Evolutionary conservation across 2,888 invertebrate genomes (phyloP).

Genomic region (Metopia argyrocephala): DNA sequence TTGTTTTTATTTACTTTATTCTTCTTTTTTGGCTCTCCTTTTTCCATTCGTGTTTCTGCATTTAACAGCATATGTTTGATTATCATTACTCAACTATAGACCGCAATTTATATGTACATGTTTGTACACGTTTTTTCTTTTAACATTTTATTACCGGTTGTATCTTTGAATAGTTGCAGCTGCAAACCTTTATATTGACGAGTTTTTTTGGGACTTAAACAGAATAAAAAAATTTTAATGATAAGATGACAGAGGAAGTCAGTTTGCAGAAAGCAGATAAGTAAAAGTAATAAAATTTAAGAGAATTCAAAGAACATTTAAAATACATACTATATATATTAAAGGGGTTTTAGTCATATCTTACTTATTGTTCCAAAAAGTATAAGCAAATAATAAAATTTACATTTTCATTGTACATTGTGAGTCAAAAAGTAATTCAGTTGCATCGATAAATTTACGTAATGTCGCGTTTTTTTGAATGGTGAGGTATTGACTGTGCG

Average conservation of each 20-base stretch:
- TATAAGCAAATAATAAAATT: too few relatives aligned
- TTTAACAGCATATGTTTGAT: constrained; percentile 54
- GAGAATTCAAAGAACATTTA: too few relatives aligned
- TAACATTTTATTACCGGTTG: not conserved
- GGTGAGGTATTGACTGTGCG: too few relatives aligned
- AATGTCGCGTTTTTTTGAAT: too few relatives aligned
- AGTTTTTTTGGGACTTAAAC: constrained; percentile 2
- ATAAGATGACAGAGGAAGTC: not conserved
- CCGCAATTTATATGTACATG: not conserved
- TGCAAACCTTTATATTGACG: constrained; percentile 23
- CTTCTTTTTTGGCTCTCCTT: not conserved
- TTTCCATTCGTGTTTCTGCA: constrained; percentile 6
- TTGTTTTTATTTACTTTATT: not conserved
- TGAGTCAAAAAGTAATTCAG: too few relatives aligned
- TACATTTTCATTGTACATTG: too few relatives aligned
- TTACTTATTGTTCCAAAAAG: too few relatives aligned
- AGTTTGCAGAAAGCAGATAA: too few relatives aligned
- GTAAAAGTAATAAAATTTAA: too few relatives aligned
- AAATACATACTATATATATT: too few relatives aligned
- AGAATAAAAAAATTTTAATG: not conserved
- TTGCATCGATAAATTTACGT: too few relatives aligned
- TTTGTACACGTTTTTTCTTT: not conserved
- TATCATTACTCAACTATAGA: constrained; percentile 4
- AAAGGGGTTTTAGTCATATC: too few relatives aligned
- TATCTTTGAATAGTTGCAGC: not conserved